Percentiles rank a stretch among this genome's conserved stretches.
Conservation (phyloP, 2,113 vertebrate genomes). For the Gymnogyps californianus region DNA sequence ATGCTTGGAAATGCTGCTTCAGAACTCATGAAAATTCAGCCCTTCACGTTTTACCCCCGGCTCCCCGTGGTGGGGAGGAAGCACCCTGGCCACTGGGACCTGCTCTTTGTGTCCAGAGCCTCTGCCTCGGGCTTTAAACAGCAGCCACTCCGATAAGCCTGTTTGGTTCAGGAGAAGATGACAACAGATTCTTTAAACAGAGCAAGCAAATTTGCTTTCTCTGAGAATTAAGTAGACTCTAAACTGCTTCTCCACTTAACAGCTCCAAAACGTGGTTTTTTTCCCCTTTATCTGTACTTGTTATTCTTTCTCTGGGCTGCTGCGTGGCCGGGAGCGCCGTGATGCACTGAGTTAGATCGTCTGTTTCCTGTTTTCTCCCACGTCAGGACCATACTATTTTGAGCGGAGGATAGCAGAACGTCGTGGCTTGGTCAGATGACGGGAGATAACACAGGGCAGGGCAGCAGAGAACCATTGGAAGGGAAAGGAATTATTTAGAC, state of each 20-base stretch:
- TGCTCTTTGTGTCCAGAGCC: background rate
- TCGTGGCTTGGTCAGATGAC: background rate
- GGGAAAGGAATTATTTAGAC: background rate
- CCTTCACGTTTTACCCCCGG: rapidly evolving
- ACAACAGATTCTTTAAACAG: background rate
- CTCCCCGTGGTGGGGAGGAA: background rate
- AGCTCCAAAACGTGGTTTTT: background rate
- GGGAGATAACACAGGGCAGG: background rate
- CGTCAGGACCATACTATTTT: background rate
- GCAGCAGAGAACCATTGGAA: background rate
- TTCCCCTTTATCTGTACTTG: background rate
- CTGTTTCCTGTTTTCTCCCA: rapidly evolving
- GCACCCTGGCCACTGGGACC: background rate
- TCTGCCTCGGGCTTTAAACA: background rate
- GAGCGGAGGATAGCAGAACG: background rate
- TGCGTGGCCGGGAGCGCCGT: rapidly evolving
- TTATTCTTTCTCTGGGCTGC: background rate
- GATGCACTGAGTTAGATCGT: background rate
- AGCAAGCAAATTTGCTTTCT: background rate
- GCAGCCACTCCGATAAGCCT: background rate
- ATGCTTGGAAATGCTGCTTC: background rate
- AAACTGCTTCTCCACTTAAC: background rate
- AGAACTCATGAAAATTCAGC: background rate
- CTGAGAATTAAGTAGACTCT: background rate
- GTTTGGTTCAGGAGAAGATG: background rate